Evolutionary conservation across 2,113 vertebrate genomes (phyloP).

Genomic region (Dasypus novemcinctus): DNA sequence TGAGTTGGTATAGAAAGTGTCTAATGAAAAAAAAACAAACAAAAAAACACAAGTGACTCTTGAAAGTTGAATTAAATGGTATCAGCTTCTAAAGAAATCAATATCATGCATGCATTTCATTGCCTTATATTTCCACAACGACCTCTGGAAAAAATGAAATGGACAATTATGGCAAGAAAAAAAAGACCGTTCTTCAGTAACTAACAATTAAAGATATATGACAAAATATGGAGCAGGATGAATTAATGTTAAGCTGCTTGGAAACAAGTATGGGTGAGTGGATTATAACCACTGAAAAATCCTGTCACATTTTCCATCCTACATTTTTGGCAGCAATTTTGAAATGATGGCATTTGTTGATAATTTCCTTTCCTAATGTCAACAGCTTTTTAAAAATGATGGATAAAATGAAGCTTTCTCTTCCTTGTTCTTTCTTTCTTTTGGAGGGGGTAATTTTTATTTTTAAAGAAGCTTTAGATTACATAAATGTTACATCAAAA

Average conservation of each 20-base stretch:
- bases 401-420: not conserved
- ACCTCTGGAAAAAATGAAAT: not conserved
- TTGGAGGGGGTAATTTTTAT: too few relatives aligned
- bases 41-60: not conserved
- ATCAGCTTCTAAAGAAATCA: not conserved
- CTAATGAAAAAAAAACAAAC: not conserved
- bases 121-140: not conserved
- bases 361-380: not conserved
- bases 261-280: not conserved
- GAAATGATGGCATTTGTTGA: not conserved
- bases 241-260: not conserved
- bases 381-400: not conserved
- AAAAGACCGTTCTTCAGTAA: not conserved
- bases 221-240: not conserved
- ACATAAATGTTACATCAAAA: too few relatives aligned
- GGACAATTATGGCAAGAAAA: not conserved
- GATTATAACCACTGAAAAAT: not conserved
- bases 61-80: constrained; percentile 28
- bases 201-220: not conserved
- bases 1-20: constrained; percentile 22
- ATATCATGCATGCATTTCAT: not conserved
- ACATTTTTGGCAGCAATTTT: not conserved
- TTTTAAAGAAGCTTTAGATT: too few relatives aligned
- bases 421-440: not conserved
- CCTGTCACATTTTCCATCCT: not conserved